These are phyloP conservation scores for Ctenomys sociabilis DNA, from an alignment of 2,113 vertebrate species.

Conservation along the genomic window DNA sequence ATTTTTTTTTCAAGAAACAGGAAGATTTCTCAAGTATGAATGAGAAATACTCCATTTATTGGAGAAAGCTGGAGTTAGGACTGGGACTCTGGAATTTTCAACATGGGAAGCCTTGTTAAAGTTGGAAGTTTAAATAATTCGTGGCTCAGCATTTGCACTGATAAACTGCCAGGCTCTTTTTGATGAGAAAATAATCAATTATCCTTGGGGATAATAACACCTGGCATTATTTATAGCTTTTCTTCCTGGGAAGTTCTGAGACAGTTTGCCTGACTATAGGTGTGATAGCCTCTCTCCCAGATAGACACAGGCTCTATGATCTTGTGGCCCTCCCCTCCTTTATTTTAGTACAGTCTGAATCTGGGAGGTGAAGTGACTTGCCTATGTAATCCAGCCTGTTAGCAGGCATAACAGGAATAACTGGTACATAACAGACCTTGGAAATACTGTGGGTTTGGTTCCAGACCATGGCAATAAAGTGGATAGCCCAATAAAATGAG, in stretches of 20 bases:
- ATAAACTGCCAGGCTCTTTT: slow-evolving; percentile 50
- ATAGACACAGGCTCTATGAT: neutral
- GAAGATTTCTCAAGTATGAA: slow-evolving; percentile 7
- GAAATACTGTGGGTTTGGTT: neutral
- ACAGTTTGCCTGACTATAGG: slow-evolving; percentile 62
- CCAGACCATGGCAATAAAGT: neutral
- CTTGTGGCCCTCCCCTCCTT: neutral
- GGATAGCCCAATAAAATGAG: neutral
- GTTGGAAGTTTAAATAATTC: slow-evolving; percentile 60
- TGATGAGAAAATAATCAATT: slow-evolving; percentile 80
- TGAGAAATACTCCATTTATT: slow-evolving; percentile 9
- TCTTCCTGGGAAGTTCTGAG: neutral
- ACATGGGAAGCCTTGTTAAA: slow-evolving; percentile 59
- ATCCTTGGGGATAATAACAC: slow-evolving; percentile 70
- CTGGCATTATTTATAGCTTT: slow-evolving; percentile 59
- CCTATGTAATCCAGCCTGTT: neutral
- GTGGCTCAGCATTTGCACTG: neutral
- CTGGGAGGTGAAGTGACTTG: slow-evolving; percentile 24
- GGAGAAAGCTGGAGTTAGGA: slow-evolving; percentile 35
- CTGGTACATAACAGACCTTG: neutral
- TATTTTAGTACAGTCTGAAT: neutral
- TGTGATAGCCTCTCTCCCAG: neutral
- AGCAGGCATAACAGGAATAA: neutral
- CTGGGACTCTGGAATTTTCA: slow-evolving; percentile 9
- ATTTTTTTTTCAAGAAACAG: neutral